Evolutionary conservation across 1,140 invertebrate species (phyloP).

Genomic region (Scaptomyza hsui): DNA sequence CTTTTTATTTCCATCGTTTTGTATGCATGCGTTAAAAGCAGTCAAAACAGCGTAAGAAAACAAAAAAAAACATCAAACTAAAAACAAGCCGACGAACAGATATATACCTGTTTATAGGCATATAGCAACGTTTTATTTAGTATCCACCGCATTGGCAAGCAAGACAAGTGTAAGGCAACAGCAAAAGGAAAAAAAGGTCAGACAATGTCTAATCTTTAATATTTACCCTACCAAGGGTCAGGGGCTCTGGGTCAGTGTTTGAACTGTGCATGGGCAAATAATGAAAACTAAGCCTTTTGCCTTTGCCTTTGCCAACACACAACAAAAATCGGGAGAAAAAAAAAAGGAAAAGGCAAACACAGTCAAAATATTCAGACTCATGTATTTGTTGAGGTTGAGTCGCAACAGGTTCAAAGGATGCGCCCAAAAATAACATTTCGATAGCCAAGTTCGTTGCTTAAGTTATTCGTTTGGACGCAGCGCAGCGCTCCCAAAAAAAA

Average conservation of each 20-base stretch:
- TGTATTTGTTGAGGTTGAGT: constrained; percentile 75
- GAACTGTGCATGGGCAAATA: constrained; percentile 70
- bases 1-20: constrained; percentile 57
- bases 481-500: constrained; percentile 12
- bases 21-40: constrained; percentile 51
- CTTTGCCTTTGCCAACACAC: constrained; percentile 6
- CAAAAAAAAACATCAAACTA: constrained; percentile 30
- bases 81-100: constrained; percentile 52
- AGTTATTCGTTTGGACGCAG: constrained; percentile 42
- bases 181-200: constrained; percentile 43
- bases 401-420: constrained; percentile 79
- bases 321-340: constrained; percentile 8
- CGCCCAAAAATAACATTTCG: constrained; percentile 28
- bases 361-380: constrained; percentile 37
- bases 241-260: constrained; percentile 72
- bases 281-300: constrained; percentile 56
- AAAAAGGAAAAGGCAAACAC: constrained; percentile 63
- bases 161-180: constrained; percentile 56
- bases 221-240: constrained; percentile 65
- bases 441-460: constrained; percentile 45
- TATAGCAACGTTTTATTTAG: neutral
- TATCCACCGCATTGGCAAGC: constrained; percentile 75
- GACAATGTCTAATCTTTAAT: constrained; percentile 63
- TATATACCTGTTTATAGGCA: constrained; percentile 2
- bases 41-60: constrained; percentile 8